Conservation (phyloP, 35 echinoderm and acorn worm species). For the Apostichopus japonicus region DNA sequence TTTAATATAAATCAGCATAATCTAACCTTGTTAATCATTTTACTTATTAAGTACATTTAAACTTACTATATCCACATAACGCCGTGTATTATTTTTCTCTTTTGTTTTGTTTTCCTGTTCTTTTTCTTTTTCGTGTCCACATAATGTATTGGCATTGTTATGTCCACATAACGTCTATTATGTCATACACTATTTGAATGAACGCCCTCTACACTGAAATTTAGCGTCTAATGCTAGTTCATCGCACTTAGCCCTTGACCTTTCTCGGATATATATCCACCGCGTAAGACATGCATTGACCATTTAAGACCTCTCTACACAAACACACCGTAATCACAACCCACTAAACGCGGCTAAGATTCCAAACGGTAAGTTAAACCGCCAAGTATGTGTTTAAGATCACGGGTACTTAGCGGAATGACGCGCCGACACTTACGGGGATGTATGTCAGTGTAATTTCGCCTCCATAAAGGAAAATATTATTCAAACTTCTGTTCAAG, state of each 20-base stretch:
- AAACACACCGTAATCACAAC: conserved; percentile 39
- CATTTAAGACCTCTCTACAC: conserved; percentile 19
- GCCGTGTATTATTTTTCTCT: no score
- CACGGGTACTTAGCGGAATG: conserved; percentile 44
- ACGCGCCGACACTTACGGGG: conserved; percentile 26
- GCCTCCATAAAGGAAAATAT: conserved; percentile 4
- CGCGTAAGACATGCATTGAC: not conserved
- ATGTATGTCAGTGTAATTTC: conserved; percentile 3
- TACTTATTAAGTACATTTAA: no score
- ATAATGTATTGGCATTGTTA: no score
- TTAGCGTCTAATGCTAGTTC: not conserved
- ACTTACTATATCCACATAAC: no score
- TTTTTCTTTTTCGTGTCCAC: no score
- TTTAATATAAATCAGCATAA: no score
- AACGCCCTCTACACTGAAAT: not conserved
- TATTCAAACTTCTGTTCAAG: conserved; percentile 26
- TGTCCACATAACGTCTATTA: no score
- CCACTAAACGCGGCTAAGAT: conserved; percentile 11
- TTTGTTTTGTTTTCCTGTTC: no score
- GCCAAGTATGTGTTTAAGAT: conserved; percentile 40
- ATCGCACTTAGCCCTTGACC: conserved; percentile 25
- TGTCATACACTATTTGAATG: not conserved
- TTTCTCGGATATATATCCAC: not conserved
- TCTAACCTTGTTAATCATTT: no score
- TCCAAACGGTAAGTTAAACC: conserved; percentile 4